Conservation (phyloP, 2,888 invertebrate species). For the Allygus modestus region DNA sequence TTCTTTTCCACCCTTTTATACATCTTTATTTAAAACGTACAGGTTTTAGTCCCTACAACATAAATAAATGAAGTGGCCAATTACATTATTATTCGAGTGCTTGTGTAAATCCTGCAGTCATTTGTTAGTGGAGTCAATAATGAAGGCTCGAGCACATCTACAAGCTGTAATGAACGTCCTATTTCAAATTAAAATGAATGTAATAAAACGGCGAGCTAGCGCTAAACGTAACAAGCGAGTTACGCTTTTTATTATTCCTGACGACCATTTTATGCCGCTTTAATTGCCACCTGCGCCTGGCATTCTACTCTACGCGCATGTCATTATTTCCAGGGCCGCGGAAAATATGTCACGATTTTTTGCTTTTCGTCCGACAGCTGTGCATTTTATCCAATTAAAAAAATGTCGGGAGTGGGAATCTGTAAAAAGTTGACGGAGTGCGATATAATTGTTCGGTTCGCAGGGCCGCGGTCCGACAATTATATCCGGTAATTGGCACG, state of each 20-base stretch:
- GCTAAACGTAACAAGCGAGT: constrained; percentile 34
- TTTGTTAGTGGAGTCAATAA: constrained; percentile 39
- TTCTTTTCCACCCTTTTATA: too few species aligned
- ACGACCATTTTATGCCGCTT: constrained; percentile 49
- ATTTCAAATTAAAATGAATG: constrained; percentile 50
- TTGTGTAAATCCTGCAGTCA: constrained; percentile 12
- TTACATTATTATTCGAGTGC: not conserved
- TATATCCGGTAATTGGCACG: constrained; percentile 25
- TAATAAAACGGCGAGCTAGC: constrained; percentile 32
- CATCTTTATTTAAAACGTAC: too few species aligned
- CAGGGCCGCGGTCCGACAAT: too few species aligned
- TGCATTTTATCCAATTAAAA: constrained; percentile 45
- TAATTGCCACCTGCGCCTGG: constrained; percentile 45
- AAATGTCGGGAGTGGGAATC: constrained; percentile 25
- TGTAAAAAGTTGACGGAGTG: constrained; percentile 44
- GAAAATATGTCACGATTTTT: constrained; percentile 52
- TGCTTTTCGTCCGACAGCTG: constrained; percentile 44
- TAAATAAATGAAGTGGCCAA: not conserved
- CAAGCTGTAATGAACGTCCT: constrained; percentile 43
- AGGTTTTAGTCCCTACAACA: not conserved
- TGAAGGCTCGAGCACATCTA: constrained; percentile 2
- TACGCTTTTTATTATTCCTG: constrained; percentile 42
- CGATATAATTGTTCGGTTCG: constrained; percentile 32
- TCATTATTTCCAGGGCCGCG: constrained; percentile 44
- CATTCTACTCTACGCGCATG: not conserved